Base-by-base conservation (phyloP, 2,888 invertebrate genomes). In the Thymelicus lineola region DNA sequence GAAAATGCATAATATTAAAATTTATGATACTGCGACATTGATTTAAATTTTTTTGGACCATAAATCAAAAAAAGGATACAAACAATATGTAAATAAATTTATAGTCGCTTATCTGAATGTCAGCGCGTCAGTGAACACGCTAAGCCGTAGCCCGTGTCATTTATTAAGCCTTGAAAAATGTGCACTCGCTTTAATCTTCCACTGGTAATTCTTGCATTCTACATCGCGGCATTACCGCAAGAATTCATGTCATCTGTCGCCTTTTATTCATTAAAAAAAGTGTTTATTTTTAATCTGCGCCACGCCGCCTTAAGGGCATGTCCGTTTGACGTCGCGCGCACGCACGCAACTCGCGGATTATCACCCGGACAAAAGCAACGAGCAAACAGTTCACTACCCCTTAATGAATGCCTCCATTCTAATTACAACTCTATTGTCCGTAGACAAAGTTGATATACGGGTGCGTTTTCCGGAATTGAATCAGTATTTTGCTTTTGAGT, bases 311-410 rank as follows among this genome's bases (percentile, higher is more conserved):
- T 84, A 84, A 84, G 84, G 82, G 80, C 80, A 81, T 81, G 83
- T 82, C 80, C 78, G 75, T 71, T 75, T 72, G 78, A 63, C 67
- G 77, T 76, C 88, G 86, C 88, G 87, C 80, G 76, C 85, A 78
- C 86, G 91, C 92, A 91, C 86, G 81, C 80, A 75, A 75, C 80
- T 76, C 73, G 83, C 83, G 88, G 92, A 91, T 92, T 91, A 92
- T 80, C 82, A 74, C 77, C 73, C 68, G 78, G 71, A 73, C 80
- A 85, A 86, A 86, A 87, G 86, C 82, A 81, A 75, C 84, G 76
- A 77, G 75, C 82, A 80, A 84, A 82, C 83, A 82, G 76, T 74
- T 79, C 79, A 82, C 85, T 81, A 81, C 83, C 87, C 87, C 88
- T 87, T 86, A 87, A 86, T 77, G 76, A 82, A 83, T 74, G 28